These are phyloP conservation scores for Kryptolebias marmoratus DNA, from an alignment of 2,113 vertebrate species.

Conservation along the genomic window DNA sequence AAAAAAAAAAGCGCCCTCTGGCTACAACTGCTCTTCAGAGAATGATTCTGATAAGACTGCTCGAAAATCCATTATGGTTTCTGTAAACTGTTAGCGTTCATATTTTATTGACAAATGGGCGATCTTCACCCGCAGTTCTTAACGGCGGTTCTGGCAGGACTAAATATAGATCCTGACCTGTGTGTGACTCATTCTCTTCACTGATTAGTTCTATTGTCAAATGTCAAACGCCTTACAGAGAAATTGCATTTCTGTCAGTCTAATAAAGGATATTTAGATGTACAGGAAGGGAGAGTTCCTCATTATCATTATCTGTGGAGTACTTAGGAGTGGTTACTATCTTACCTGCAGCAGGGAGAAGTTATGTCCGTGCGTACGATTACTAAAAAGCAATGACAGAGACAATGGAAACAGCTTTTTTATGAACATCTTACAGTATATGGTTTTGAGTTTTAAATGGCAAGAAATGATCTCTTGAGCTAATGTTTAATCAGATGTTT, in stretches of 20 bases:
- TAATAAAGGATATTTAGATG: not conserved
- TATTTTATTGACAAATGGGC: conserved; percentile 44
- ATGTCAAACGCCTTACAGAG: conserved; percentile 10
- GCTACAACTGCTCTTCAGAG: conserved; percentile 52
- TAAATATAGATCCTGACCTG: not conserved
- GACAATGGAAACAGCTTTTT: no score
- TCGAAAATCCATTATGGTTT: conserved; percentile 52
- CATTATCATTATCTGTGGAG: no score
- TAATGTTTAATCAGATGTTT: no score
- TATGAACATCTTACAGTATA: no score
- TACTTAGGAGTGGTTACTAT: no score
- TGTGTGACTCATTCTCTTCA: not conserved
- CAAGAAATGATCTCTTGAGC: no score
- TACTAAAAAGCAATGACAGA: no score
- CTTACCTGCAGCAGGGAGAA: no score
- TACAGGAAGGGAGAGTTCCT: not conserved
- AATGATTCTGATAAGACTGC: conserved; percentile 39
- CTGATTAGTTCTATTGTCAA: conserved; percentile 26
- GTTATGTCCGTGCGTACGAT: no score
- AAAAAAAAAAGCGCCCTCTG: not conserved
- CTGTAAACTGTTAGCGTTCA: conserved; percentile 26
- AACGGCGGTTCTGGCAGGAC: not conserved
- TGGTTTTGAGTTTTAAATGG: no score
- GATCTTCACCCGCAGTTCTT: not conserved
- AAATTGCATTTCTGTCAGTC: not conserved